Conservation (phyloP, 1,140 invertebrate species). For the Teleopsis dalmanni region DNA sequence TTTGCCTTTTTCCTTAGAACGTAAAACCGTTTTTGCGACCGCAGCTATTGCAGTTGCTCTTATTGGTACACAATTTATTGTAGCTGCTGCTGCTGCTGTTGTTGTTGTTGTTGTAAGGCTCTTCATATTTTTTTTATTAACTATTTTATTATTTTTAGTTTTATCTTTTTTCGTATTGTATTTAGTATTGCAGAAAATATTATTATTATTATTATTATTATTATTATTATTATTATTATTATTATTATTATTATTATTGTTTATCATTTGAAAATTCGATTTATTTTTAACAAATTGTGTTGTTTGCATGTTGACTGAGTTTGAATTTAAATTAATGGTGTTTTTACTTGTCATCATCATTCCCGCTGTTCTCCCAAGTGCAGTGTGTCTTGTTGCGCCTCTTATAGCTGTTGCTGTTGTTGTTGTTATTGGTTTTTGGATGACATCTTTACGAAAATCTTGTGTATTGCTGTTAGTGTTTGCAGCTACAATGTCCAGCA, state of each 20-base stretch:
- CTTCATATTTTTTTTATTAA: constrained; percentile 4
- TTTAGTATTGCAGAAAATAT: constrained; percentile 1
- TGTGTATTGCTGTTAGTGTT: too few species aligned
- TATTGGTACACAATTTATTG: too few species aligned
- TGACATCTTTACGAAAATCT: too few species aligned
- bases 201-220: constrained; percentile 8
- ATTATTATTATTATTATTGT: constrained; percentile 8
- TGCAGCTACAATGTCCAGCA: too few species aligned
- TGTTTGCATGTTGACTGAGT: background rate
- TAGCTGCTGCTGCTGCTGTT: constrained; percentile 4
- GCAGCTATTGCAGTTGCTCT: background rate
- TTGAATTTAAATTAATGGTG: constrained; percentile 6
- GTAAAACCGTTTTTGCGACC: too few species aligned
- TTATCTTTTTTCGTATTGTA: constrained; percentile 5
- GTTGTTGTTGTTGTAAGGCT: background rate
- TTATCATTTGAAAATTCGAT: background rate
- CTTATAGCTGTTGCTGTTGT: background rate
- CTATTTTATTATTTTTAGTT: constrained; percentile 8
- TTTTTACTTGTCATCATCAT: background rate
- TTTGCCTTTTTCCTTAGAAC: too few species aligned
- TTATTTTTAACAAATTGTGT: background rate
- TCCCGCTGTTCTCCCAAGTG: background rate
- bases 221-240: constrained; percentile 1
- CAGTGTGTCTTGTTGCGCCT: background rate
- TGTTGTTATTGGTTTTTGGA: constrained; percentile 4